Evolutionary conservation across 64 coral and sea anemone species (phyloP), one percentile per base, ranked within the genome.

Genomic region (Trachythela sp.): DNA sequence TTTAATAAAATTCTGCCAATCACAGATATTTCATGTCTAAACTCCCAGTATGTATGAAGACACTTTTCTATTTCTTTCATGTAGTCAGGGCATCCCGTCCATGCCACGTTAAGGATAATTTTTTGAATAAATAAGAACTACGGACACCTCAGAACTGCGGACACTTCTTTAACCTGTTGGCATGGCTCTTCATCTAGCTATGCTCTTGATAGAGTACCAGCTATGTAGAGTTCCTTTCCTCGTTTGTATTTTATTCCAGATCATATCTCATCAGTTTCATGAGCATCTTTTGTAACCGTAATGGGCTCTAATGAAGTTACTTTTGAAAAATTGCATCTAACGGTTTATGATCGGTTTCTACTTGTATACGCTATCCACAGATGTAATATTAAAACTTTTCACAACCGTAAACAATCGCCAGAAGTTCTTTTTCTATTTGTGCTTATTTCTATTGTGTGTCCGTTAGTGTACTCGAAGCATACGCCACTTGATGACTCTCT

Each of bases 381-480:
- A 85, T 71, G 35, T 64, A 88, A 6, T 85, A 35, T 13, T 92
- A 86, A 88, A 92, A 89, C 49, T 60, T 84, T 26, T 85, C 76
- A 84, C 52, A 92, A 17, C 39, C 91, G 72, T 84, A 92, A 2
- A 84, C 87, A 6, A 92, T 88, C 29, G 67, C 59, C 30, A 92
- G 58, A 22, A 75, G 14, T 68, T 89, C 77, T 58, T 92, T 92
- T 49, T 92, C 71, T 13, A 88, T 92, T 11, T 83, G 85, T 39
- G 91, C 85, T 40, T 88, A 92, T 68, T 71, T 75, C 22, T 42
- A 39, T 87, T 92, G 36, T 54, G 89, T 59, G 40, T 39, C 34
- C 37, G 85, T 92, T 15, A 92, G 60, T 26, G 72, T 43, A 52
- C 91, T 80, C 31, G 71, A 92, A 83, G 91, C 85, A 91, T 91